Evolutionary conservation across 1,140 invertebrate species (phyloP), one percentile per base, ranked within the genome.

Genomic region (Drosophila carrolli): DNA sequence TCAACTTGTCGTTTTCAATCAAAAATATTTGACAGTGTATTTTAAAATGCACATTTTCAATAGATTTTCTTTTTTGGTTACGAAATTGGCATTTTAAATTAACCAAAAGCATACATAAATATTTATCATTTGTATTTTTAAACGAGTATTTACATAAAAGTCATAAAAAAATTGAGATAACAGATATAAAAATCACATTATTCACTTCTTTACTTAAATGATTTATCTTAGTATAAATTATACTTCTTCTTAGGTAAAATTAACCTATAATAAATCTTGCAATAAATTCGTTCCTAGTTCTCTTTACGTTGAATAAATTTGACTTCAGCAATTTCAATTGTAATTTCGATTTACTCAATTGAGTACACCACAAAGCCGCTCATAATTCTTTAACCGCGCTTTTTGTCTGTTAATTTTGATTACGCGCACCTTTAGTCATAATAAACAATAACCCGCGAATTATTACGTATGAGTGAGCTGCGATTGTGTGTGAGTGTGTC

Each of bases 371-470:
- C 29, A 32, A 32, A 32, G 29, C 29, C 7, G 29, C 29, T 7
- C 61, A 66, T 54, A 48, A 76, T 76, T 76, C 73, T 76, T 56
- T 50, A 46, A 53, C 40, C 50, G 50, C 50, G 50, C 16, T 11
- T 54, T 60, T 60, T 54, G 32, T 55, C 54, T 48, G 56, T 57
- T 66, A 66, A 47, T 65, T 58, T 67, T 51, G 75, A 72, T 59
- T 78, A 63, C 48, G 61, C 71, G 57, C 70, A 47, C 54, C 60
- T 37, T 65, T 62, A 63, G 60, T 81, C 76, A 77, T 81, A 68
- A 53, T 79, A 83, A 89, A 71, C 83, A 74, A 88, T 88, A 77
- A 83, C 47, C 62, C 47, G 66, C 75, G 60, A 79, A 89, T 80
- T 89, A 88, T 88, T 88, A 89, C 84, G 84, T 88, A 75, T 70